Base-by-base conservation (phyloP, 2,797 vertebrate genomes). In the Ficedula albicollis region DNA sequence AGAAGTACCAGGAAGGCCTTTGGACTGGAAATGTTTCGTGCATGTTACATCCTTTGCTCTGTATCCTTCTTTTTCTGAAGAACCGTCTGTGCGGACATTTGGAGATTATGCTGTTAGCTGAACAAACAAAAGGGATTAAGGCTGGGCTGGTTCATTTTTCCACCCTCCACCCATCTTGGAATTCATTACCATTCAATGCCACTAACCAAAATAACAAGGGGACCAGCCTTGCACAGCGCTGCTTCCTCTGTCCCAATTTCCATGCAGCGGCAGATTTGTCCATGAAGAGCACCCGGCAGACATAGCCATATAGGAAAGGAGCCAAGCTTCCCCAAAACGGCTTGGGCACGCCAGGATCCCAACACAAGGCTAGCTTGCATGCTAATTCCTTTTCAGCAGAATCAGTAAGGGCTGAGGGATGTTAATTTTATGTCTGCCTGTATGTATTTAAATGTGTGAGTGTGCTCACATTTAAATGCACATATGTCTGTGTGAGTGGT, bases 151-250 rank as follows among this genome's bases (percentile, higher is more conserved):
- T 86, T 86, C 2, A 0, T 86, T 87, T 63, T 93, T 91, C 79
- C 27, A 84, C 43, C 30, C 90, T 94, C 87, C 87, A 78, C 93
- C 83, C 88, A 9, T 86, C 56, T 87, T 58, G 69, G 89, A 89
- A 95, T 87, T 85, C 36, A 44, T 94, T 68, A 80, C 68, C 1
- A 3, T 32, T 64, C 46, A 59, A 29, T 83, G 41, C 23, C 30
- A 10, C 64, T 90, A 92, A 80, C 84, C 5, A 29, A 89, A 94
- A 77, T 58, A 93, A 83, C 11, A 29, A 27, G 68, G n/a, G 62
- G 39, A 91, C 46, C 43, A 64, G 75, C 27, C 0, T 0, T 0
- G 13, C 36, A 30, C 23, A 27, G 62, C 0, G 0, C 39, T 23
- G 59, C 70, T 84, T 46, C 67, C 29, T 78, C 48, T 64, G 66